phyloP scores from a whole-genome alignment of 1,140 invertebrate genomes.

The Drosophila ironensis region DNA sequence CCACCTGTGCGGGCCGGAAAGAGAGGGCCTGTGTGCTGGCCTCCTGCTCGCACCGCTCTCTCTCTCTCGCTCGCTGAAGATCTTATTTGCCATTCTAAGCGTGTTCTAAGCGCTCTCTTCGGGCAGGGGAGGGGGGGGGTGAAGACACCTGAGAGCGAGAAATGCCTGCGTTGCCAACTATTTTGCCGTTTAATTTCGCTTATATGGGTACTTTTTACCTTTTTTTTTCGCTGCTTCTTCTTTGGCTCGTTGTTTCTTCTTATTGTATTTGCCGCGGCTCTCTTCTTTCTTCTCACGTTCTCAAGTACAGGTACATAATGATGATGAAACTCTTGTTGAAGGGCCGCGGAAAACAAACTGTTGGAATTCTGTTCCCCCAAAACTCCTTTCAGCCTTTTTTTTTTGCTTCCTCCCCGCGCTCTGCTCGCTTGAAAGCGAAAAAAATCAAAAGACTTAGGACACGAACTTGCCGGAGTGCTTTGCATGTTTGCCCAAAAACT shows the following conservation, averaged over 20 bases:
- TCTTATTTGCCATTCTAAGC: constrained; percentile 79
- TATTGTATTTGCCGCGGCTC: constrained; percentile 39
- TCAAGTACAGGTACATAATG: constrained; percentile 16
- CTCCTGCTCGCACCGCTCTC: not conserved
- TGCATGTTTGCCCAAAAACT: not conserved
- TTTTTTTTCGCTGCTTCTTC: constrained; percentile 26
- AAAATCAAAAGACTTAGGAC: constrained; percentile 47
- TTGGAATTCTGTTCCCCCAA: constrained; percentile 25
- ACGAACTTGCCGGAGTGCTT: constrained; percentile 5
- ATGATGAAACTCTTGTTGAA: constrained; percentile 68
- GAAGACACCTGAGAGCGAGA: constrained; percentile 30
- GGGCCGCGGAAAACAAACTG: constrained; percentile 42
- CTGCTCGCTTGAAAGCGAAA: constrained; percentile 14
- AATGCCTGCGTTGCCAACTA: constrained; percentile 71
- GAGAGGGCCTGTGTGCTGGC: constrained; percentile 3
- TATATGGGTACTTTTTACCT: constrained; percentile 66
- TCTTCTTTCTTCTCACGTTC: constrained; percentile 22
- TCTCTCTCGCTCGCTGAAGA: constrained; percentile 19
- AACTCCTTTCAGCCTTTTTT: not conserved
- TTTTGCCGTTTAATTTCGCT: constrained; percentile 79
- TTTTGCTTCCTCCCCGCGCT: not conserved
- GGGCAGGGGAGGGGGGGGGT: not conserved
- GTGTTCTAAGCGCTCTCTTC: constrained; percentile 61
- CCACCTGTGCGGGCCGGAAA: constrained; percentile 29
- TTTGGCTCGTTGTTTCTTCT: constrained; percentile 52